Evolutionary conservation across 2,888 invertebrate genomes (phyloP).

Genomic region (Acleris cristana): DNA sequence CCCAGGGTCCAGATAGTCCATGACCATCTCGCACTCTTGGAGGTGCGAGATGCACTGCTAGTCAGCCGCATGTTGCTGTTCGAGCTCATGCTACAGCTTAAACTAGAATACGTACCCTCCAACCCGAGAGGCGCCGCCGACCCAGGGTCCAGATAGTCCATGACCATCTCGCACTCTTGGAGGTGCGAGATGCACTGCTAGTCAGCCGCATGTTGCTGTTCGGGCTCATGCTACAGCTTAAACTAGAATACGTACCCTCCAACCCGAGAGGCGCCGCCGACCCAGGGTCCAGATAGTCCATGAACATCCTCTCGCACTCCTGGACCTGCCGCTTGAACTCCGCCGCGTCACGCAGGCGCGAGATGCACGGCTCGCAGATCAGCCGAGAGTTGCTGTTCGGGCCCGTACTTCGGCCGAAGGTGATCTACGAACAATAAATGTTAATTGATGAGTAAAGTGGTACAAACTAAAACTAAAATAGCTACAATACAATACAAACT

Average conservation of each 20-base stretch:
- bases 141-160: constrained; percentile 67
- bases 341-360: constrained; percentile 69
- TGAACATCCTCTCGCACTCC: constrained; percentile 74
- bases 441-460: background rate
- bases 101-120: constrained; percentile 38
- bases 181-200: constrained; percentile 66
- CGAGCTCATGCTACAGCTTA: constrained; percentile 64
- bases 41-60: constrained; percentile 67
- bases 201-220: constrained; percentile 75
- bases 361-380: constrained; percentile 76
- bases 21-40: constrained; percentile 72
- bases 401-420: constrained; percentile 66
- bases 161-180: constrained; percentile 72
- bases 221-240: constrained; percentile 64
- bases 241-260: constrained; percentile 42
- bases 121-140: constrained; percentile 27
- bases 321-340: constrained; percentile 74
- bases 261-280: constrained; percentile 26
- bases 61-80: constrained; percentile 75
- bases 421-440: constrained; percentile 53
- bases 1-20: too few species aligned
- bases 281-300: constrained; percentile 67
- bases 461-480: too few species aligned
- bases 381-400: constrained; percentile 75
- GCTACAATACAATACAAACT: too few species aligned